Conservation (phyloP, 2,113 vertebrate genomes). For the Campylomormyrus numenius region DNA sequence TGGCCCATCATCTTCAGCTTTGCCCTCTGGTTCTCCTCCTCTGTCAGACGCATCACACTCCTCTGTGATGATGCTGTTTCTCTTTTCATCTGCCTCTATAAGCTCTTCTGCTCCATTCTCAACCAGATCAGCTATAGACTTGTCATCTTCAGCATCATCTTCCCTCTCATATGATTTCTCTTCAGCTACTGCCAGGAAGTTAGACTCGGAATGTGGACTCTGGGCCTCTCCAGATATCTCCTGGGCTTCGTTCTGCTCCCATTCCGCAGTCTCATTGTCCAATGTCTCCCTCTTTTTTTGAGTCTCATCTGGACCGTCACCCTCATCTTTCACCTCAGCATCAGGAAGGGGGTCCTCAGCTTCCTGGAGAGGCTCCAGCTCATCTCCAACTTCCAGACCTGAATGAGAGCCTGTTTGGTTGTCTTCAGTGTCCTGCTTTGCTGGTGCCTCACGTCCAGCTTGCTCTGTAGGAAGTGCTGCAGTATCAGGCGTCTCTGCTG, state of each 20-base stretch:
- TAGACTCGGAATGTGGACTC: not conserved
- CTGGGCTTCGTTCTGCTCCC: not conserved
- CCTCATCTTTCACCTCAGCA: not conserved
- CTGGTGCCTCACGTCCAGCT: not conserved
- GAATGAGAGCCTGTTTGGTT: not conserved
- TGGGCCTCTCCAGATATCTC: not conserved
- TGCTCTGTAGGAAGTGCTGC: conserved; percentile 23
- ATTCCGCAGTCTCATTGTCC: not conserved
- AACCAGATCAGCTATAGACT: not conserved
- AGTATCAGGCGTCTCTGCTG: conserved; percentile 2
- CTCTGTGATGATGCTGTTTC: conserved; percentile 34
- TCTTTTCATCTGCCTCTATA: conserved; percentile 36
- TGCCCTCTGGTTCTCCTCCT: conserved; percentile 21
- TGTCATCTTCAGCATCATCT: not conserved
- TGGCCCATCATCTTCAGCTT: conserved; percentile 19
- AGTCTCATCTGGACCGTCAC: not conserved
- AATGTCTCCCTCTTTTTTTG: not conserved
- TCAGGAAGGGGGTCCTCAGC: not conserved
- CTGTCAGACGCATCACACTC: conserved; percentile 24
- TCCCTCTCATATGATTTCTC: conserved; percentile 10
- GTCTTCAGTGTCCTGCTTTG: not conserved
- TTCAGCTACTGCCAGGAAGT: conserved; percentile 1
- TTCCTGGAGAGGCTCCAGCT: not conserved
- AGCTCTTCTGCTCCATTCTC: conserved; percentile 14
- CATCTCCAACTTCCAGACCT: not conserved